phyloP scores from a whole-genome alignment of 2,888 invertebrate genomes.

The Patella pellucida region DNA sequence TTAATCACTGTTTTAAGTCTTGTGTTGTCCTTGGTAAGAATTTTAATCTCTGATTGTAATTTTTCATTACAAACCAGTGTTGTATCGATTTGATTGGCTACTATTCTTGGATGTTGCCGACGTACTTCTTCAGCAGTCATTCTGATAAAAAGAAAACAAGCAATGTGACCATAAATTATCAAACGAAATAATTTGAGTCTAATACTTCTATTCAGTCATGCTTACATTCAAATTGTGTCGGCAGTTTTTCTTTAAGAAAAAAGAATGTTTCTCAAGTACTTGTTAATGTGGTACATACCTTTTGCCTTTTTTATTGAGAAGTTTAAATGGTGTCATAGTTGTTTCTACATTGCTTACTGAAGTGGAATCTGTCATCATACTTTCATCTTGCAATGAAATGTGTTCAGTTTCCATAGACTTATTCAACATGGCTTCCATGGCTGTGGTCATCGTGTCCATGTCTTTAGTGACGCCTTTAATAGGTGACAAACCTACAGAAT shows the following conservation, averaged over 20 bases:
- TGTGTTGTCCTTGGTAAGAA: constrained; percentile 29
- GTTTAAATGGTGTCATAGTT: constrained; percentile 53
- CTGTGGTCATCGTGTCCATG: background rate
- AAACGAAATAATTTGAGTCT: no score
- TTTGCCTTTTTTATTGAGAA: constrained; percentile 40
- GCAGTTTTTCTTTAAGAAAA: background rate
- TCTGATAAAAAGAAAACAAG: constrained; percentile 25
- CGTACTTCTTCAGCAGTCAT: constrained; percentile 53
- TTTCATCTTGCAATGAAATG: constrained; percentile 20
- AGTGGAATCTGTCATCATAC: constrained; percentile 43
- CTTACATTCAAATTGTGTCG: background rate
- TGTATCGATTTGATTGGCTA: constrained; percentile 56
- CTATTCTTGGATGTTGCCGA: constrained; percentile 50
- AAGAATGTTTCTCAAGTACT: background rate
- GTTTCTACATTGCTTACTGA: constrained; percentile 38
- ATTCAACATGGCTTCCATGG: background rate
- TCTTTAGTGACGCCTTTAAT: background rate
- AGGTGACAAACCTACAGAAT: constrained; percentile 14
- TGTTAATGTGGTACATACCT: constrained; percentile 28
- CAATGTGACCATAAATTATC: no score
- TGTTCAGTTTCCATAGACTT: constrained; percentile 17
- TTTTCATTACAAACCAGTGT: constrained; percentile 41
- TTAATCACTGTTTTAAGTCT: constrained; percentile 30
- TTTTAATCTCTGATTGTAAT: constrained; percentile 38
- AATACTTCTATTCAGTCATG: no score